Percentiles rank a stretch among this genome's conserved stretches.
Evolutionary conservation across 35 echinoderm and acorn worm species (phyloP).

Genomic region (Strongylocentrotus purpuratus): DNA sequence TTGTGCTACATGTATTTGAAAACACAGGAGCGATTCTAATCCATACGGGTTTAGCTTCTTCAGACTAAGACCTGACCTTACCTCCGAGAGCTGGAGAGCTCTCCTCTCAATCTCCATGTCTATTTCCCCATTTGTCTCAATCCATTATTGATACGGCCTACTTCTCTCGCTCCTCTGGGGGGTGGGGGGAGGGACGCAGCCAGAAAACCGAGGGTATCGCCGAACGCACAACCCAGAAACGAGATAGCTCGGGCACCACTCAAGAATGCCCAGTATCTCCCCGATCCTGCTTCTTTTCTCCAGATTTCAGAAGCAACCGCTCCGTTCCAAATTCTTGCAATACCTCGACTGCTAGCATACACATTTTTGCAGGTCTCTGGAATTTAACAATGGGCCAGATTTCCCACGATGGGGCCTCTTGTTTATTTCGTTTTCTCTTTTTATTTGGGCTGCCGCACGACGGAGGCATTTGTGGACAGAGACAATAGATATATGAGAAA

Average conservation of each 20-base stretch:
- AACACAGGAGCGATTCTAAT: background rate
- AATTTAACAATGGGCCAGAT: constrained; percentile 28
- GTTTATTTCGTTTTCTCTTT: background rate
- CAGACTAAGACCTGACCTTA: constrained; percentile 5
- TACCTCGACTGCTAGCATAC: background rate
- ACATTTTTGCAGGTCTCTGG: background rate
- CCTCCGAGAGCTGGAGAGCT: background rate
- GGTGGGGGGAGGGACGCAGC: background rate
- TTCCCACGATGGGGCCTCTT: constrained; percentile 20
- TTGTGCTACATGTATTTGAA: background rate
- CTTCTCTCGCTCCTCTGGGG: constrained; percentile 20
- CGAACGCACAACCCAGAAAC: background rate
- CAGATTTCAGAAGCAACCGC: background rate
- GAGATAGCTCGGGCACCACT: background rate
- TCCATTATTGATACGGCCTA: constrained; percentile 43
- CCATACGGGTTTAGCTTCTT: background rate
- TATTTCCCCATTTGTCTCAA: constrained; percentile 28
- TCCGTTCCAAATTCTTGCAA: constrained; percentile 8
- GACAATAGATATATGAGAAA: constrained; percentile 22
- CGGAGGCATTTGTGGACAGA: background rate
- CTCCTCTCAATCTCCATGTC: constrained; percentile 25
- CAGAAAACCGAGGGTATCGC: background rate
- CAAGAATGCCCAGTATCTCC: constrained; percentile 31
- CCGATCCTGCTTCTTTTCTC: background rate
- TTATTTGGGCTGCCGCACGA: background rate